These are phyloP conservation scores for Amblyjoppa fuscipennis DNA, from an alignment of 2,888 invertebrate species.

Conservation along the genomic window DNA sequence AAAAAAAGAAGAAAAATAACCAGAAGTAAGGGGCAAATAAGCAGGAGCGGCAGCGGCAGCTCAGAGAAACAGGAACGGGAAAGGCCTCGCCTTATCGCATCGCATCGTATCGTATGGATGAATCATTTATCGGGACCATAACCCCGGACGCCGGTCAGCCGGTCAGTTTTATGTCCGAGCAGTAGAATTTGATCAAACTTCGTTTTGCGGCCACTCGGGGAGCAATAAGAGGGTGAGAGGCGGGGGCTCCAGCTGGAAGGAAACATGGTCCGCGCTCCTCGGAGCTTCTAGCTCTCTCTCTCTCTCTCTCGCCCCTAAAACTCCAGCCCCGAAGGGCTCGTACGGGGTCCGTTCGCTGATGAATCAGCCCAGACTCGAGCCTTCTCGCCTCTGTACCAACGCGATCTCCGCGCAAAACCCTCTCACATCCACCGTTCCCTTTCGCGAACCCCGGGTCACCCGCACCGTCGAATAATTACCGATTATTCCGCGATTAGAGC, in stretches of 20 bases:
- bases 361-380: conserved; percentile 74
- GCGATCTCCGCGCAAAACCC: conserved; percentile 22
- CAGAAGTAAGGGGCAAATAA: conserved; percentile 16
- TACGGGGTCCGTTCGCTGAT: conserved; percentile 73
- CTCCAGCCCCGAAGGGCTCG: conserved; percentile 77
- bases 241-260: conserved; percentile 44
- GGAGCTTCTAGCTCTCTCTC: conserved; percentile 8
- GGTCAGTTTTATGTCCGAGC: conserved; percentile 85
- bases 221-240: conserved; percentile 81
- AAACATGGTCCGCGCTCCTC: conserved; percentile 42
- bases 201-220: conserved; percentile 85
- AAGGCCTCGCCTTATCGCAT: conserved; percentile 74
- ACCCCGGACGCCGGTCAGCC: conserved; percentile 74
- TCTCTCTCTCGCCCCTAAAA: conserved; percentile 72
- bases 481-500: conserved; percentile 66
- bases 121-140: conserved; percentile 85
- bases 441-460: conserved; percentile 65
- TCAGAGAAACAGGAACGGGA: conserved; percentile 19
- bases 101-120: conserved; percentile 79
- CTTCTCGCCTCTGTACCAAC: background rate
- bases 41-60: background rate
- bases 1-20: conserved; percentile 21
- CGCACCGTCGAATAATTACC: conserved; percentile 65
- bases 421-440: conserved; percentile 35
- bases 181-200: conserved; percentile 86